phyloP scores from a whole-genome alignment of 1,140 invertebrate species.

The Hydropsyche tenuis region DNA sequence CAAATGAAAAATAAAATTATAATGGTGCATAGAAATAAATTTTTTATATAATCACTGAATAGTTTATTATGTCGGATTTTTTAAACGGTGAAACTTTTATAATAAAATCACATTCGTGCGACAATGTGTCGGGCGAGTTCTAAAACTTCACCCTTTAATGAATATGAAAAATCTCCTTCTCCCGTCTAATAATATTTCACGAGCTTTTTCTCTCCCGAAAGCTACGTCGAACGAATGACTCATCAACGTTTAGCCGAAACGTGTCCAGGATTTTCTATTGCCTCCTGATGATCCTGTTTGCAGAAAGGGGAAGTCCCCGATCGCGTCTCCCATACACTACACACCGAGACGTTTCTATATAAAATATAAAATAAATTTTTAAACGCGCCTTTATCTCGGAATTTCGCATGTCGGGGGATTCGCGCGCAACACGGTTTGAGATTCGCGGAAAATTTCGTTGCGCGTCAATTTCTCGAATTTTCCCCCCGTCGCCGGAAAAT shows the following conservation, averaged over 20 bases:
- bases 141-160: neutral
- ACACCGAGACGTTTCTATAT: too few relatives aligned
- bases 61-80: neutral
- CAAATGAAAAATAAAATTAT: neutral
- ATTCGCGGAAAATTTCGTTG: too few relatives aligned
- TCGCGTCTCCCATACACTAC: too few relatives aligned
- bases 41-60: too few relatives aligned
- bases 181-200: constrained; percentile 13
- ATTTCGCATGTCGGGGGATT: too few relatives aligned
- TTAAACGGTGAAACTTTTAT: neutral
- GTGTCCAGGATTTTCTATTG: constrained; percentile 23
- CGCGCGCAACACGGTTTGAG: too few relatives aligned
- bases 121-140: neutral
- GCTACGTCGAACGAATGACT: constrained; percentile 1
- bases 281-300: constrained; percentile 16
- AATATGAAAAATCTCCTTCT: neutral
- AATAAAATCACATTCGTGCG: neutral
- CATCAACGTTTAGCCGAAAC: constrained; percentile 23
- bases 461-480: too few relatives aligned
- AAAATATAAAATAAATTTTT: too few relatives aligned
- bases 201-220: neutral
- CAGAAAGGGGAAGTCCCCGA: neutral
- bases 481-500: neutral
- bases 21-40: too few relatives aligned
- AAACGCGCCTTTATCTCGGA: too few relatives aligned